Evolutionary conservation across 2,113 vertebrate genomes (phyloP), one percentile per base, ranked within the genome.

Genomic region (Speoplatyrhinus poulsoni): DNA sequence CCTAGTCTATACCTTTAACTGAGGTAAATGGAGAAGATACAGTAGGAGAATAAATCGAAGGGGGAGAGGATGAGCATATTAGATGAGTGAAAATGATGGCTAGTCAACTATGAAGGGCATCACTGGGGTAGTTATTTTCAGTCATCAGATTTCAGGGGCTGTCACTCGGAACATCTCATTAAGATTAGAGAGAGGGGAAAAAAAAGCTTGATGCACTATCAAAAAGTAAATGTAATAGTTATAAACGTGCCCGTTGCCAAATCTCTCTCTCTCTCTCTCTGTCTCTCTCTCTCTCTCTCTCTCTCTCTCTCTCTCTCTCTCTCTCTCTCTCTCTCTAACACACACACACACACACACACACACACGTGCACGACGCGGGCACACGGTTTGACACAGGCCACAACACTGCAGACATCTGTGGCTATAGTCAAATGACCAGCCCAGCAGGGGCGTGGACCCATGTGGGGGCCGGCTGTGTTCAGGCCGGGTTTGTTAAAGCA

Each of bases 111-210:
- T 91, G 85, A 90, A 91, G 90, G 87, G 83, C 88, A 72, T 73
- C 60, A 72, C 50, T 61, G 41, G 64, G 67, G 73, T 77, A 84
- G 72, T 84, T 87, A 88, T 85, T 85, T 89, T 89, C 80, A 90
- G 88, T 82, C 69, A 87, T 84, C 85, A 86, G 73, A 79, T 88
- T 83, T 83, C 68, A 15, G 72, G 76, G 65, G 77, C 82, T 76
- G 81, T 90, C 88, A 88, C 72, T 84, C 46, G 82, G 86, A 91
- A 88, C 78, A 79, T 86, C 85, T 90, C 73, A 90, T 90, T 89
- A 90, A 72, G 53, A 76, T 64, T 49, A 16, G 65, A 62, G 71
- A 67, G 60, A 65, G n/a, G 41, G 46, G 50, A 67, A 33, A 68
- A 73, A 74, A 72, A 26, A 2, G 26, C 26, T 64, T 41, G 52